Evolutionary conservation across 2,888 invertebrate genomes (phyloP), one percentile per base, ranked within the genome.

Genomic region (Saturnia pavonia): DNA sequence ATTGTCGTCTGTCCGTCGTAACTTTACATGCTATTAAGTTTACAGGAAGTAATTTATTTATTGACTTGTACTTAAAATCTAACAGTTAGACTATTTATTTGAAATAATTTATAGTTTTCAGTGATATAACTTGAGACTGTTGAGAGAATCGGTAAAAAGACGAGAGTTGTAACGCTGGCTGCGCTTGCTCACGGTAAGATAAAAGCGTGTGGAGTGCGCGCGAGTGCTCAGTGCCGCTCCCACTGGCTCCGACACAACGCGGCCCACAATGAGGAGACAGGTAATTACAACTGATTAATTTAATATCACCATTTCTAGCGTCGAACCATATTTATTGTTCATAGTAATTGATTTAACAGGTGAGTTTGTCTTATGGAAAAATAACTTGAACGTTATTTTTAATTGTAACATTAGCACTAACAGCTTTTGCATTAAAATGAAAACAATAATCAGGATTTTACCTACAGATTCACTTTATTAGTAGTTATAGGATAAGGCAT

Each of bases 201-300:
- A 92, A 88, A 93, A 92, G 86, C 77, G 76, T 74, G 77, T 71
- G 82, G 77, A 76, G 78, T 81, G 81, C 78, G 83, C 80, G 88
- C 90, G 88, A 85, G 82, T 83, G 79, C 83, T 81, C 88, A 91
- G 87, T 90, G 87, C 87, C 82, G 81, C 86, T 89, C 83, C 85
- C 87, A 76, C 86, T 81, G 87, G 85, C 86, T 81, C 77, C 72
- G 83, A 87, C 80, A 80, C 80, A 80, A 85, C 86, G 84, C 79
- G 85, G 78, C 79, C 82, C 80, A 85, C 75, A 77, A 92, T 92
- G 93, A 86, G 90, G 89, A 88, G 85, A 86, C 83, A 91, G 92
- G 93, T 93, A 91, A 83, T 79, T 74, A 68, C 73, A 68, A 72
- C 22, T 9, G 9, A 54, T 22, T 51, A 69, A 72, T 72, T 66